Percentiles rank a stretch among this genome's conserved stretches.
Evolutionary conservation across 2,888 invertebrate species (phyloP).

Genomic region (Andricus quercusramuli): DNA sequence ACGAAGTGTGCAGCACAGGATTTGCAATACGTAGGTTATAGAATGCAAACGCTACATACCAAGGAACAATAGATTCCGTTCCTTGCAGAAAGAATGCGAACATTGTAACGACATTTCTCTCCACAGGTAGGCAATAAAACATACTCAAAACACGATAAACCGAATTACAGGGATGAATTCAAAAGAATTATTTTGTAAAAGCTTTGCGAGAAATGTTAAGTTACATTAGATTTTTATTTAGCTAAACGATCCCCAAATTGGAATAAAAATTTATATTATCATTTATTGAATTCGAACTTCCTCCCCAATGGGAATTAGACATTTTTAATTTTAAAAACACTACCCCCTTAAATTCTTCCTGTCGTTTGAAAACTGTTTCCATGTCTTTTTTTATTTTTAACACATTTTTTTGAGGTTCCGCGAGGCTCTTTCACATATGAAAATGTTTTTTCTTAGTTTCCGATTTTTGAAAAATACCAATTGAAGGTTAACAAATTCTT

Average conservation of each 20-base stretch:
- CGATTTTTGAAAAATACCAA: no score
- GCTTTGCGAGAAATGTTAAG: background rate
- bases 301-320: no score
- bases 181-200: background rate
- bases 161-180: background rate
- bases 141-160: background rate
- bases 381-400: no score
- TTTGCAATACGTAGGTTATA: background rate
- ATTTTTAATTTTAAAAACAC: no score
- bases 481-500: no score
- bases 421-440: no score
- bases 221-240: background rate
- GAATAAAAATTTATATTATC: background rate
- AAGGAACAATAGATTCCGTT: background rate
- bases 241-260: background rate
- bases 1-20: background rate
- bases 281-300: no score
- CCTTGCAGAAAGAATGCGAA: background rate
- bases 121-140: background rate
- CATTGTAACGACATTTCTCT: background rate
- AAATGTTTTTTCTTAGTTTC: no score
- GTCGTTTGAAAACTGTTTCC: no score
- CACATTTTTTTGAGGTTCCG: no score
- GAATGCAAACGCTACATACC: conserved; percentile 21
- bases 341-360: no score